phyloP scores from a whole-genome alignment of 2,797 vertebrate species.

The Sardinella longiceps region DNA sequence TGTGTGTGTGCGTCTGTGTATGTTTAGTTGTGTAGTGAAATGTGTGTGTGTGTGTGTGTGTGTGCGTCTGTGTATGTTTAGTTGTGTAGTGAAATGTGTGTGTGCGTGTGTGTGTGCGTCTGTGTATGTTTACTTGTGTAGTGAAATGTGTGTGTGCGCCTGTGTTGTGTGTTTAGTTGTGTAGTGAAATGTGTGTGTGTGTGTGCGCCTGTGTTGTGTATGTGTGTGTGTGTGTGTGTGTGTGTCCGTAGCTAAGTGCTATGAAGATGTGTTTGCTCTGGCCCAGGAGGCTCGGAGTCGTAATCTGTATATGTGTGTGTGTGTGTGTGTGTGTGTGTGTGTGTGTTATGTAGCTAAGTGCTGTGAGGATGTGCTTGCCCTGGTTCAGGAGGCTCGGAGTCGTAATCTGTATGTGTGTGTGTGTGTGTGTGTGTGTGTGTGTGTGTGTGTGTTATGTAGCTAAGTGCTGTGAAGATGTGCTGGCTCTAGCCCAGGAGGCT shows the following conservation, averaged over 20 bases:
- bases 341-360: no score
- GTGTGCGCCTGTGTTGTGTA: background rate
- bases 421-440: no score
- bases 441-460: slow-evolving; percentile 60
- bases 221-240: background rate
- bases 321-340: no score
- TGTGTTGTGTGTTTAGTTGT: background rate
- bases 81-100: background rate
- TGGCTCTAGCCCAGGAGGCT: slow-evolving; percentile 75
- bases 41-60: background rate
- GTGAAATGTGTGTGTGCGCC: background rate
- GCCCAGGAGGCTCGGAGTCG: no score
- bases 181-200: background rate
- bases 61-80: background rate
- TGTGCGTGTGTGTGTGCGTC: background rate
- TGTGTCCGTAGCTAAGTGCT: no score
- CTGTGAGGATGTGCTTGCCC: no score
- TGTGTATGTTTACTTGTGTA: no score
- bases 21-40: background rate
- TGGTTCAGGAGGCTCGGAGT: no score
- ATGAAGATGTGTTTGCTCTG: no score
- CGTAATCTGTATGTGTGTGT: no score
- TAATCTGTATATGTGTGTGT: no score
- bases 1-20: background rate
- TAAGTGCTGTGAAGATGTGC: slow-evolving; percentile 79